Base-by-base conservation (phyloP, 2,797 vertebrate species). In the Pseudochirops corinnae region DNA sequence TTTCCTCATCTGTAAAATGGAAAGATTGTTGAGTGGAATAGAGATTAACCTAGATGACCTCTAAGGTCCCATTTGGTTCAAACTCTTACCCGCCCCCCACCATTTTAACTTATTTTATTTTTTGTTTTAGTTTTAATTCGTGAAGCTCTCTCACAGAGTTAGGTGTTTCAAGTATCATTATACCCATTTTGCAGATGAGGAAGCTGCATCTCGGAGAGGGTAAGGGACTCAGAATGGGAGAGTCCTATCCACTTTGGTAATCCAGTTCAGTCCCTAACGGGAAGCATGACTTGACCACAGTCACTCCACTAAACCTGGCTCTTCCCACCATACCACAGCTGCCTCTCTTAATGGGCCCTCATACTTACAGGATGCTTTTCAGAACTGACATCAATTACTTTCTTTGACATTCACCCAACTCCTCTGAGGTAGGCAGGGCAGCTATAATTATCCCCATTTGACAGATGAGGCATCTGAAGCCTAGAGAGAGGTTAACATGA, bases 1-100 rank as follows among this genome's bases (percentile, higher is more conserved):
- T 57, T 95, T 93, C 50, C 91, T 95, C 21, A 46, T 90, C 39
- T 94, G 33, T 82, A 91, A 94, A 74, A 93, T 56, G 53, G 24
- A 90, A 56, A 94, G 16, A 60, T 31, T 67, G 26, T 82, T 58
- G 67, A 67, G 31, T 94, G 93, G 52, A 95, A 92, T 93, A 97
- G 92, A 91, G 92, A 28, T 92, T 29, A 55, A 93, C 62, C 82
- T 55, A 28, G 11, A 58, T 74, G 67, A 74, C 18, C 1, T 39
- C n/a, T 9, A 74, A 82, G n/a, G 74, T 46, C 39, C 21, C 39
- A 46, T 82, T 21, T 46, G 46, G 74, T 82, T 82, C n/a, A 46
- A 46, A 82, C 21, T 82, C 74, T 82, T 46, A 18, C 33, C 28
- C 67, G 24, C 6, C 39, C 21, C 39, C 39, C n/a, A 46, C 2